Evolutionary conservation across 2,113 vertebrate species (phyloP).

Genomic region (Colossoma macropomum): DNA sequence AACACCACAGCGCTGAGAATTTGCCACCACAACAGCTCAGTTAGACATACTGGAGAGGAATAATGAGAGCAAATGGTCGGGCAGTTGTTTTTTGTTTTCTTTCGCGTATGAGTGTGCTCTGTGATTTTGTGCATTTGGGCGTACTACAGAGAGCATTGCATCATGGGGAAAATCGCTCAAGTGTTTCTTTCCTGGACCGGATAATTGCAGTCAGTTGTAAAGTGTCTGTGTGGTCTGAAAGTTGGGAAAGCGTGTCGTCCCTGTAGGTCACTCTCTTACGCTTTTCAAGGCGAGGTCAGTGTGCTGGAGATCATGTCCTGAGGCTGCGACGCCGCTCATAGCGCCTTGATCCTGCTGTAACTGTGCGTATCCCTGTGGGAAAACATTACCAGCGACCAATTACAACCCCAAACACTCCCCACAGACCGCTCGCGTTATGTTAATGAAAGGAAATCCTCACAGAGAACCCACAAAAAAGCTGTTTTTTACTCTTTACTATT

Average conservation of each 20-base stretch:
- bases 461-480: not conserved
- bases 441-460: not conserved
- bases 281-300: not conserved
- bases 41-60: not conserved
- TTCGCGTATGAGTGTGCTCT: not conserved
- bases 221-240: slow-evolving; percentile 9
- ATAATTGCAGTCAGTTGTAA: slow-evolving; percentile 2
- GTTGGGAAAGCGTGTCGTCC: not conserved
- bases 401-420: not conserved
- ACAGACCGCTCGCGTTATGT: not conserved
- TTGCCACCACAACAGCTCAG: no score
- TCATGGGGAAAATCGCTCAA: not conserved
- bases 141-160: not conserved
- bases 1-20: no score
- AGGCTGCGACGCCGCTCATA: not conserved
- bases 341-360: not conserved
- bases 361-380: slow-evolving; percentile 5
- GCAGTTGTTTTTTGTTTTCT: not conserved
- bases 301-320: not conserved
- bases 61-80: not conserved
- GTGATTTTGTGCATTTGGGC: slow-evolving; percentile 7
- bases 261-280: not conserved
- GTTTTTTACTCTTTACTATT: not conserved
- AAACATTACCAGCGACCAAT: slow-evolving; percentile 2
- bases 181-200: slow-evolving; percentile 2